phyloP scores from a whole-genome alignment of 2,113 vertebrate species.

The Vicugna pacos region DNA sequence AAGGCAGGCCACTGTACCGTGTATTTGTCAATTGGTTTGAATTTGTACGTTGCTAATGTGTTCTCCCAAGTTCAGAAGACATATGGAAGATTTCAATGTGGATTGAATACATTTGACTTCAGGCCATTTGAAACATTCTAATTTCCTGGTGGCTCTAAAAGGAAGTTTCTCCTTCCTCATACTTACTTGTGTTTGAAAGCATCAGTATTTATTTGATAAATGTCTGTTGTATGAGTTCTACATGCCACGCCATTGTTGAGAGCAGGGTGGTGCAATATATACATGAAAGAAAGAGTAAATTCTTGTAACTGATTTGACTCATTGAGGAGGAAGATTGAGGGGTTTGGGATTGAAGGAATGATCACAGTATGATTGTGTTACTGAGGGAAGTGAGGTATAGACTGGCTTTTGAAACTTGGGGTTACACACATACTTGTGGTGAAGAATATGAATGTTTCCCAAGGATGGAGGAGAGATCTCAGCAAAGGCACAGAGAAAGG shows the following conservation, averaged over 20 bases:
- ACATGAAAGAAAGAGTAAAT: not conserved
- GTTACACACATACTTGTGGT: conserved; percentile 1
- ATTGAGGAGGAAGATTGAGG: not conserved
- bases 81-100: not conserved
- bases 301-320: not conserved
- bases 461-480: conserved; percentile 14
- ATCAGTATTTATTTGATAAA: not conserved
- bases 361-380: not conserved
- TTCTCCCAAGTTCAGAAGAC: conserved; percentile 38
- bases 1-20: not conserved
- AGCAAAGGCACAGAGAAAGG: not conserved
- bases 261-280: not conserved
- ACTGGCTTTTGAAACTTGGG: not conserved
- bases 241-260: not conserved
- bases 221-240: not conserved
- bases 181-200: not conserved
- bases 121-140: not conserved
- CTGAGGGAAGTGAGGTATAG: not conserved
- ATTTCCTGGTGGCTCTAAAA: conserved; percentile 18
- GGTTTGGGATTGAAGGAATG: not conserved
- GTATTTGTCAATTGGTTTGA: conserved; percentile 25
- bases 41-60: not conserved
- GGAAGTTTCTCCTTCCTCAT: not conserved
- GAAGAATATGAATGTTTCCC: not conserved
- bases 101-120: conserved; percentile 45